phyloP scores from a whole-genome alignment of 2,888 invertebrate genomes.

The Crossocerus cetratus region DNA sequence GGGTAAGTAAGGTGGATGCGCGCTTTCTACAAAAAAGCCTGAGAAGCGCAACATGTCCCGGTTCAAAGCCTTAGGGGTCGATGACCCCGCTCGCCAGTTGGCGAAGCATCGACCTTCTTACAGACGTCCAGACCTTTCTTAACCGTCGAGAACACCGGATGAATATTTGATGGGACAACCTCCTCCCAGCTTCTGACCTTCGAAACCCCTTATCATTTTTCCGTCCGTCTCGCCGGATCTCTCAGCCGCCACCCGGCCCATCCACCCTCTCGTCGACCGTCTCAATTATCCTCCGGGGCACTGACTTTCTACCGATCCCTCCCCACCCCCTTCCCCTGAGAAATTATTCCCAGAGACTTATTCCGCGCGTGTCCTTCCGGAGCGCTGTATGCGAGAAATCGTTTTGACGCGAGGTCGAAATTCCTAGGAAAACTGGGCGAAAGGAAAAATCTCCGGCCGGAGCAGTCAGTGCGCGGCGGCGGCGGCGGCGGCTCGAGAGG shows the following conservation, averaged over 20 bases:
- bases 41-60: conserved; percentile 56
- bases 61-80: conserved; percentile 59
- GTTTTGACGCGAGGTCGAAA: no score
- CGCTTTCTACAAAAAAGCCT: conserved; percentile 57
- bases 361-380: no score
- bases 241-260: no score
- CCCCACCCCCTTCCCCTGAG: background rate
- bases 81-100: conserved; percentile 45
- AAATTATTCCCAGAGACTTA: background rate
- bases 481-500: no score
- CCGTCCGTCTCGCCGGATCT: background rate
- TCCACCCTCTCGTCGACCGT: no score
- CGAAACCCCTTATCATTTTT: conserved; percentile 9
- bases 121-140: conserved; percentile 59
- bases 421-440: no score
- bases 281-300: no score
- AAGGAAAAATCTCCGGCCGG: no score
- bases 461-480: no score
- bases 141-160: conserved; percentile 48
- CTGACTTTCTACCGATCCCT: no score
- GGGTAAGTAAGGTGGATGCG: no score
- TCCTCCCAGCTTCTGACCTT: conserved; percentile 28
- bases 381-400: no score
- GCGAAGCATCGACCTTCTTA: conserved; percentile 60
- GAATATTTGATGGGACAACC: conserved; percentile 43